phyloP scores from a whole-genome alignment of 1,140 invertebrate species.

The Eupristina koningsbergeri region DNA sequence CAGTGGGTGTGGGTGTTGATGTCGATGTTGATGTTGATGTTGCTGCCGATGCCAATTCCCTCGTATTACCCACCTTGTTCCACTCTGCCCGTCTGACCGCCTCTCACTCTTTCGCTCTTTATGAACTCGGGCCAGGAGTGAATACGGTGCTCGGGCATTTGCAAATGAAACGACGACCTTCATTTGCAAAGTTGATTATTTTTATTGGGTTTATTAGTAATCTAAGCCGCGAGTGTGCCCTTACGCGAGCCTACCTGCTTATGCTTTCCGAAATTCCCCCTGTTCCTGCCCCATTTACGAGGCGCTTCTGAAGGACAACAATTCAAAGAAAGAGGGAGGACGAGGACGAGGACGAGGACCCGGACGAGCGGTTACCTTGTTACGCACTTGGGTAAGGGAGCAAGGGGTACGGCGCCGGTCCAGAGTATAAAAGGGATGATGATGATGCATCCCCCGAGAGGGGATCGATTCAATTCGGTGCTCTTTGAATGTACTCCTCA shows the following conservation, averaged over 20 bases:
- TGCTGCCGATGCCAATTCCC: constrained; percentile 55
- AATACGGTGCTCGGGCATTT: constrained; percentile 36
- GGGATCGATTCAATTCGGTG: constrained; percentile 29
- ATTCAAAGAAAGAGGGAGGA: background rate
- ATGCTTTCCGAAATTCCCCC: background rate
- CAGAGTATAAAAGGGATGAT: constrained; percentile 27
- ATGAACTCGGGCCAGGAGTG: constrained; percentile 13
- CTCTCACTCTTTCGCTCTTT: constrained; percentile 29
- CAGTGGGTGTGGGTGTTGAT: too few relatives aligned
- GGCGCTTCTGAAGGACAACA: background rate
- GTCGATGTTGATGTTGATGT: constrained; percentile 53
- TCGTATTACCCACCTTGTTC: constrained; percentile 54
- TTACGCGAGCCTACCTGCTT: background rate
- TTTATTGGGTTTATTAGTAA: constrained; percentile 66
- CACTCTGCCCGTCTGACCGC: background rate
- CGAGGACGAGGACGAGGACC: too few relatives aligned
- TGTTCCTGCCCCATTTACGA: background rate
- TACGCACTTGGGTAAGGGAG: background rate
- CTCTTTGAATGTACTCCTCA: constrained; percentile 4
- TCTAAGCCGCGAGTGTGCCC: constrained; percentile 43
- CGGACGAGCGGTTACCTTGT: constrained; percentile 7
- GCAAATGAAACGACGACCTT: constrained; percentile 66
- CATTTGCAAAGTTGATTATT: constrained; percentile 68
- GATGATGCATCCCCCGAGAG: constrained; percentile 37
- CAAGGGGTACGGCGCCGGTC: constrained; percentile 25